Evolutionary conservation across 1,140 invertebrate genomes (phyloP).

Genomic region (Sesamia nonagrioides): DNA sequence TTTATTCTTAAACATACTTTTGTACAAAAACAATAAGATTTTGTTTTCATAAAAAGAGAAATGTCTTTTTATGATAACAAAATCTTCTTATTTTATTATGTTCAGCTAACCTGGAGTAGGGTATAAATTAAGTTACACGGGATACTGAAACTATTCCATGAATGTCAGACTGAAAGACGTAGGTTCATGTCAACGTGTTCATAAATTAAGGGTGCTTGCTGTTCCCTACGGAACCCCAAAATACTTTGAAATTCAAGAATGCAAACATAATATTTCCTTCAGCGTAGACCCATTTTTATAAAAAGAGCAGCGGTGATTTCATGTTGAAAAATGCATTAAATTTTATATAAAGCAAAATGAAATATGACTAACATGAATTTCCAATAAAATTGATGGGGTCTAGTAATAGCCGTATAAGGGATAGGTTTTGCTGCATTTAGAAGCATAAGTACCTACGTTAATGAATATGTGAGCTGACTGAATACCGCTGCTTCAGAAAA

Average conservation of each 20-base stretch:
- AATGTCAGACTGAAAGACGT: background rate
- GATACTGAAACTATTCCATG: background rate
- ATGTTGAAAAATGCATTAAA: background rate
- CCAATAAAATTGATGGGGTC: conserved; percentile 29
- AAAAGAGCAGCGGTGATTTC: background rate
- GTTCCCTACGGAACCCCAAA: background rate
- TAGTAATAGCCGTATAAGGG: background rate
- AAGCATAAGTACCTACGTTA: conserved; percentile 2
- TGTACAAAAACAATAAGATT: no score
- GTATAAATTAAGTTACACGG: no score
- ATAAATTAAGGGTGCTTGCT: background rate
- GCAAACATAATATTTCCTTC: conserved; percentile 16
- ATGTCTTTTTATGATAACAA: background rate
- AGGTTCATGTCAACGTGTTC: background rate
- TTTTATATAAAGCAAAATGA: conserved; percentile 21
- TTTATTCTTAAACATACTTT: no score
- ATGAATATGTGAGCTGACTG: background rate
- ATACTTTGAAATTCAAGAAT: conserved; percentile 1
- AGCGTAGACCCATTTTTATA: background rate
- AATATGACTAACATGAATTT: conserved; percentile 19
- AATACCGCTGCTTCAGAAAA: conserved; percentile 5
- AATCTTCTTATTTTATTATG: background rate
- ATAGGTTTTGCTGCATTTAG: background rate
- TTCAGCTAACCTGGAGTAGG: no score
- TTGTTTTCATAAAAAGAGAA: background rate